Evolutionary conservation across 2,113 vertebrate species (phyloP).

Genomic region (Engraulis encrasicolus): DNA sequence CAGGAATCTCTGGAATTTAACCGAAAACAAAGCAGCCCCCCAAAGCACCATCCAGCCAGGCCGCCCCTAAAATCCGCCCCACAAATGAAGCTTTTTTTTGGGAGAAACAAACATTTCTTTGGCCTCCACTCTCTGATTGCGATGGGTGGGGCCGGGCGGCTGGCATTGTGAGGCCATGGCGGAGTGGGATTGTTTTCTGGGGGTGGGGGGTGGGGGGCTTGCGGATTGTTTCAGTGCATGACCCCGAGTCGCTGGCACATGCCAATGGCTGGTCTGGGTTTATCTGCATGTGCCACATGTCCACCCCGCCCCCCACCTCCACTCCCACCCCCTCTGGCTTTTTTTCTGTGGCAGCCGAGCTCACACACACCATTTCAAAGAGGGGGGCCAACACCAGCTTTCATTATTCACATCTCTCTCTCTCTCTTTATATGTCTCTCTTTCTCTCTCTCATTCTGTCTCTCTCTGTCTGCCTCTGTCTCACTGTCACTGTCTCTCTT

Average conservation of each 20-base stretch:
- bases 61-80: too few species aligned
- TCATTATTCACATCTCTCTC: neutral
- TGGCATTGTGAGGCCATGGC: neutral
- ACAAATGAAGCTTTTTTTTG: neutral
- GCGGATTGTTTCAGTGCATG: neutral
- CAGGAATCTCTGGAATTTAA: conserved; percentile 9
- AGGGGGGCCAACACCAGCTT: conserved; percentile 17
- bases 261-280: neutral
- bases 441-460: too few species aligned
- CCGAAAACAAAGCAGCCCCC: neutral
- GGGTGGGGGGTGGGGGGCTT: neutral
- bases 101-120: neutral
- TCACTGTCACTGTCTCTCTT: too few species aligned
- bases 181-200: neutral
- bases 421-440: too few species aligned
- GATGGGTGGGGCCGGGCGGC: neutral
- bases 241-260: neutral
- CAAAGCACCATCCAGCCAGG: too few species aligned
- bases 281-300: conserved; percentile 16
- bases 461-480: too few species aligned
- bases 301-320: too few species aligned
- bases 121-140: conserved; percentile 14
- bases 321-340: too few species aligned
- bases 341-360: conserved; percentile 13
- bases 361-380: conserved; percentile 13